Base-by-base conservation (phyloP, 2,888 invertebrate genomes). In the Caenorhabditis sp. region DNA sequence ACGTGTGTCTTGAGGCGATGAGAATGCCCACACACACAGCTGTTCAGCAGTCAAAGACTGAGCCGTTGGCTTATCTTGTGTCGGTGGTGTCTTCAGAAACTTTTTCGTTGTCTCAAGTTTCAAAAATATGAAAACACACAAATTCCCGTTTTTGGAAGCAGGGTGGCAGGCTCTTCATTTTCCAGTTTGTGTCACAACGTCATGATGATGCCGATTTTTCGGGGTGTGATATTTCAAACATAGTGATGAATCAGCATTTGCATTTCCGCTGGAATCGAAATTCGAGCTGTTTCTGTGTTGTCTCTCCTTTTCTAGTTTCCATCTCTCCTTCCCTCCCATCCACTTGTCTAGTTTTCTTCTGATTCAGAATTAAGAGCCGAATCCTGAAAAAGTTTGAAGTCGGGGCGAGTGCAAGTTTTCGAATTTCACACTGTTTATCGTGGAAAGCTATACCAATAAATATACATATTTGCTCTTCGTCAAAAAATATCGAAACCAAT, bases 381-480 rank as follows among this genome's bases (percentile, higher is more conserved):
- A 38, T 38, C 10, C 38, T 35, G 31, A 6, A 35, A 35, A 35
- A 6, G 5, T 35, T 12, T 38, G 12, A 38, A 38, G 12, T n/a
- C n/a, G n/a, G n/a, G n/a, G n/a, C n/a, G n/a, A n/a, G n/a, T n/a
- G 38, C 8, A 6, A 6, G 6, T 10, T 38, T 38, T 12, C 31
- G 49, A 59, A 35, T 73, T 73, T 51, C 41, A 31, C 66, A 66
- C 59, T 59, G 41, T 75, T 56, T 28, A 47, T 44, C 22, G 66
- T 35, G 47, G 31, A 61, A 59, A 61, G 61, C 77, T 63, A 70
- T 69, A 70, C 56, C 70, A 79, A 70, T 61, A 79, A 64, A 47
- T 41, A 35, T n/a, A n/a, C n/a, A n/a, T 79, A 64, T 79, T 79
- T 79, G 64, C 70, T 64, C 61, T 70, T n/a, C n/a, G n/a, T n/a